Conservation (phyloP, 2,888 invertebrate genomes). For the Macrophya alboannulata region DNA sequence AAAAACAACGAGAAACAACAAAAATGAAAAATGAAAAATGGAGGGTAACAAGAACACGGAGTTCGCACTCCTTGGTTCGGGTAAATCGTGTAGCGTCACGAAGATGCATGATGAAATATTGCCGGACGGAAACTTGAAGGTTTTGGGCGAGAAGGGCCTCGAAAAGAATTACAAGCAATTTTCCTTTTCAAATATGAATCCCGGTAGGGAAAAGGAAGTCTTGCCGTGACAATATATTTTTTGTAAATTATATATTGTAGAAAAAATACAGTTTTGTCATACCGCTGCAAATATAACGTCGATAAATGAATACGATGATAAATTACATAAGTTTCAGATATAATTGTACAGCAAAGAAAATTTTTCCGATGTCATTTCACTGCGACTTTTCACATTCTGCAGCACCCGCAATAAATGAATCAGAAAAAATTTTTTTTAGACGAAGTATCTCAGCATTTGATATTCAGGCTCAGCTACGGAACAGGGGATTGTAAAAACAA, state of each 20-base stretch:
- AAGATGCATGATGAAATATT: conserved; percentile 38
- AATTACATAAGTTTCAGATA: no score
- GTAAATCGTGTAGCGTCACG: conserved; percentile 39
- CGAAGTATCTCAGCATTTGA: no score
- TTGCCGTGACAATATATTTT: background rate
- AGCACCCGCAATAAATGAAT: no score
- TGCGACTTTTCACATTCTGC: no score
- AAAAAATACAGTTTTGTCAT: background rate
- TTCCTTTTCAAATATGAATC: conserved; percentile 19
- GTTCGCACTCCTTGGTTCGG: background rate
- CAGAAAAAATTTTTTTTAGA: no score
- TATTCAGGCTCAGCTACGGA: no score
- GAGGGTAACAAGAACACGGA: background rate
- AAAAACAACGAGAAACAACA: conserved; percentile 58
- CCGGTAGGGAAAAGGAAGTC: background rate
- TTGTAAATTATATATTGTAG: no score
- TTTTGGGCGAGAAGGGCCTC: conserved; percentile 7
- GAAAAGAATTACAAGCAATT: conserved; percentile 29
- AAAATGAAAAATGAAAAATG: background rate
- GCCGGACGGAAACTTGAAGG: background rate
- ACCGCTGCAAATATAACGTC: background rate
- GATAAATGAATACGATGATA: no score
- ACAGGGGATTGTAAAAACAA: background rate
- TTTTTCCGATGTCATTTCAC: no score
- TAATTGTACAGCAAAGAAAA: no score